Conservation (phyloP, 2,797 vertebrate species). For the Sparidentex hasta region DNA sequence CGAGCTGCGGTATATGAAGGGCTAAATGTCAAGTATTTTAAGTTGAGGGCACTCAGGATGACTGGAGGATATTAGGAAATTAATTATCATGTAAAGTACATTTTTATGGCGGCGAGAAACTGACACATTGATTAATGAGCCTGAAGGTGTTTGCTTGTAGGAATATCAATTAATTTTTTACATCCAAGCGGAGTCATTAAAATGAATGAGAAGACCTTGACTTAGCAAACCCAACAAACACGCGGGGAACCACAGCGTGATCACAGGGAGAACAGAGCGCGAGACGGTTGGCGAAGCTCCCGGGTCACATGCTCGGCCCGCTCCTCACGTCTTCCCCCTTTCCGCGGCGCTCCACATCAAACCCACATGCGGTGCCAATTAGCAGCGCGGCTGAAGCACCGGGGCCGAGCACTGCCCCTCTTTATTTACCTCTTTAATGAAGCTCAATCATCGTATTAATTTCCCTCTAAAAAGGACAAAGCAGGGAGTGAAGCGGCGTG, state of each 20-base stretch:
- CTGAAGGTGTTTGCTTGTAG: constrained; percentile 89
- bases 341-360: constrained; percentile 70
- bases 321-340: constrained; percentile 63
- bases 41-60: constrained; percentile 85
- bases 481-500: constrained; percentile 59
- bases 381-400: constrained; percentile 69
- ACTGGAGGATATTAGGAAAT: constrained; percentile 87
- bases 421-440: constrained; percentile 84
- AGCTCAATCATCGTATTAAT: constrained; percentile 78
- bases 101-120: constrained; percentile 84
- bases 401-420: constrained; percentile 53
- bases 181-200: constrained; percentile 89
- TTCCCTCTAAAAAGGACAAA: constrained; percentile 70
- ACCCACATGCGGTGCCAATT: constrained; percentile 77
- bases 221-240: constrained; percentile 83
- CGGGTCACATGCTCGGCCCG: constrained; percentile 71
- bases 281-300: constrained; percentile 61
- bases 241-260: constrained; percentile 65
- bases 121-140: constrained; percentile 91
- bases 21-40: constrained; percentile 87
- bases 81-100: constrained; percentile 87
- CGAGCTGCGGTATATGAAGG: constrained; percentile 67
- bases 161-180: constrained; percentile 89
- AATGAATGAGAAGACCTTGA: constrained; percentile 90
- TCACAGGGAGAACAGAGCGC: constrained; percentile 42